Evolutionary conservation across 2,113 vertebrate genomes (phyloP), one percentile per base, ranked within the genome.

Genomic region (Blennius ocellaris): DNA sequence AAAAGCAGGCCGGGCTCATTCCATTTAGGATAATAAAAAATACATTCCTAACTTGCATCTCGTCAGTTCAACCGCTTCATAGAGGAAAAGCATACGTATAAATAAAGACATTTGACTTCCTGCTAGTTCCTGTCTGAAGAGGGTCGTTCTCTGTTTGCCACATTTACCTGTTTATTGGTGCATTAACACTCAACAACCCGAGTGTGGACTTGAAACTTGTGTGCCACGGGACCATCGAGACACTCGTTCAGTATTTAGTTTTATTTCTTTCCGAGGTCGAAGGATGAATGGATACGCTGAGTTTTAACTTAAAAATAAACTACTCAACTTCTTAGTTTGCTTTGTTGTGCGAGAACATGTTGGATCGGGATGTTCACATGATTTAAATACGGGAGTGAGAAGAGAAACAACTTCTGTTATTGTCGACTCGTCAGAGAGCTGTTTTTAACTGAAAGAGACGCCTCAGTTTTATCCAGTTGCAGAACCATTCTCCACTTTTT

Each of bases 181-280:
- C 48, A 72, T 67, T 16, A 51, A 53, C 64, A 47, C 21, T 2
- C 21, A 4, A 30, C 21, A 30, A 30, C 21, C 21, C 4, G 21
- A 30, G 21, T 30, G 21, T 30, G 21, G 21, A 30, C 21, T 30
- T 30, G 21, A 30, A 30, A 62, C 12, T 17, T 73, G 65, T 67
- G 15, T 45, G 44, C 72, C 65, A 30, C 21, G 66, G 68, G 82
- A 85, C 84, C 69, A 78, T 57, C 5, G 39, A 69, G 59, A 54
- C 36, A 17, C 6, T n/a, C 7, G 3, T 30, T 61, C 16, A 62
- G 49, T 47, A 17, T 17, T 9, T 45, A 12, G 17, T 14, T 61
- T 30, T 30, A 30, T 30, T 30, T 30, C 21, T 30, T 30, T 30
- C 21, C 4, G 60, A 75, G 69, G 56, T 53, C 40, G 40, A 39